Base-by-base conservation (phyloP, 2,797 vertebrate species). In the Gallinago nigripennis region DNA sequence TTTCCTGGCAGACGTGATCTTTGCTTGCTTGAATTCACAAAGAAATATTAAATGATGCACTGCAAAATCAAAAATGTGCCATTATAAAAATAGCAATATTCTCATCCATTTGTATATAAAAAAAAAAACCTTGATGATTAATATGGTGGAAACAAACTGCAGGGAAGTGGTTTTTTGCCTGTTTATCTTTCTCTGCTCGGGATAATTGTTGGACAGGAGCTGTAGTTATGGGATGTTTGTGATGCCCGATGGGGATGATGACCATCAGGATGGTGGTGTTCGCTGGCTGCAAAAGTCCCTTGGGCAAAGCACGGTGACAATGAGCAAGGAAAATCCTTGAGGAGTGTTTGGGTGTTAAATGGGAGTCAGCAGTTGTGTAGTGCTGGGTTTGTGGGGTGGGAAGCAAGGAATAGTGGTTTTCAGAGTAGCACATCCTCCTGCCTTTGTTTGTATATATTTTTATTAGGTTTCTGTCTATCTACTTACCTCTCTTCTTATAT, bases 401-500 rank as follows among this genome's bases (percentile, higher is more conserved):
- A 39, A 43, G 31, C 31, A 19, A 33, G 33, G 17, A 50, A 43
- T 31, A 24, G 10, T 48, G 27, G 33, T 27, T 80, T 50, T 54
- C 53, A 56, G 79, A 31, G 19, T 8, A 79, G 25, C 48, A 15
- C 54, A 15, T 51, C 48, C 76, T 73, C 66, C 60, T 61, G 54
- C 60, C 66, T 61, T 23, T 31, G n/a, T 61, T 27, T 28, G n/a
- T n/a, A 3, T 19, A 2, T n/a, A 8, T 48, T 46, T 8, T 20
- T 56, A 3, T 53, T 28, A 27, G n/a, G 23, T 50, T 1, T 9
- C 46, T 37, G 31, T 13, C 68, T n/a, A 31, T 17, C 28, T 24
- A 0, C 23, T 60, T 37, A 2, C 33, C 37, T 48, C 2, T 41
- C 39, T 58, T 16, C 1, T 9, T 3, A 4, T 6, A 2, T 6